Evolutionary conservation across 2,888 invertebrate species (phyloP).

Genomic region (Rhingia rostrata): DNA sequence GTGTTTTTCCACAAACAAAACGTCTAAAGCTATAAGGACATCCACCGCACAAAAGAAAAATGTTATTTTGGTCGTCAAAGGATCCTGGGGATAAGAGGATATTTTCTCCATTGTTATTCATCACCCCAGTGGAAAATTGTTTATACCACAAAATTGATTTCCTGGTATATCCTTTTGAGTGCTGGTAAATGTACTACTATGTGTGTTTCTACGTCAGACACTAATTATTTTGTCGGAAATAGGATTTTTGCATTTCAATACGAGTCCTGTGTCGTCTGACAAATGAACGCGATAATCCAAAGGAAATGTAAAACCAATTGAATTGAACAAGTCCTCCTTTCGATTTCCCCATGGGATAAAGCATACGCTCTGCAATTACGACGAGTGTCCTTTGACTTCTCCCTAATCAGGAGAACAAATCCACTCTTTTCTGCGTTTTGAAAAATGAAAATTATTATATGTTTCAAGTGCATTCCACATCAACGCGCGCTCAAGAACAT

Average conservation of each 20-base stretch:
- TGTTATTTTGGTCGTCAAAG: conserved; percentile 68
- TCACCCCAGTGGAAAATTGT: conserved; percentile 71
- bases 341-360: conserved; percentile 63
- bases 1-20: conserved; percentile 53
- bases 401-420: conserved; percentile 23
- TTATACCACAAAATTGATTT: conserved; percentile 69
- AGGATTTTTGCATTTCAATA: conserved; percentile 50
- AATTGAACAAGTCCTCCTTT: conserved; percentile 32
- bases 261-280: conserved; percentile 25
- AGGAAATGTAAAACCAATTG: conserved; percentile 71
- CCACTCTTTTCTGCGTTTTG: conserved; percentile 10
- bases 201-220: conserved; percentile 16
- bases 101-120: conserved; percentile 65
- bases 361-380: conserved; percentile 68
- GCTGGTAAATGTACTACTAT: neutral
- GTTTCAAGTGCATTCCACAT: conserved; percentile 64
- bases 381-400: conserved; percentile 39
- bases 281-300: conserved; percentile 57
- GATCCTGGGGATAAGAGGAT: conserved; percentile 64
- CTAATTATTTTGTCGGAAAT: conserved; percentile 72
- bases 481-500: conserved; percentile 50
- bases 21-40: conserved; percentile 45
- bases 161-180: conserved; percentile 41
- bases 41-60: conserved; percentile 49
- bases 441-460: conserved; percentile 42